These are phyloP conservation scores for Cacoxenus indagator DNA, from an alignment of 2,888 invertebrate genomes.

Conservation along the genomic window DNA sequence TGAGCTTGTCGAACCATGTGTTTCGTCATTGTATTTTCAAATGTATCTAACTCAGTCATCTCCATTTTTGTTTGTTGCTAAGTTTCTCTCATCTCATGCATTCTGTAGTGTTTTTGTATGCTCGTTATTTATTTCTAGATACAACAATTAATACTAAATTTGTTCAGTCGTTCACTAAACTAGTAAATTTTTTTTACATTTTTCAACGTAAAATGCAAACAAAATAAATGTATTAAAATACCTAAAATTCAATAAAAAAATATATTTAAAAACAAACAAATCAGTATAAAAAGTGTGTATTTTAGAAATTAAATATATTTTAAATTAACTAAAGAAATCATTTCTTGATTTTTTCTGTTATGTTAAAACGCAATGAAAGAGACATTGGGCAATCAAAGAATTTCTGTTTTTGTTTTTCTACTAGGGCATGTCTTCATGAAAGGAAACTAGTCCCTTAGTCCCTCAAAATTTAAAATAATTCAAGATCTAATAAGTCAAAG, in stretches of 20 bases:
- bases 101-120: neutral
- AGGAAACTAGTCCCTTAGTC: no score
- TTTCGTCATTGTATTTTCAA: neutral
- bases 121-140: conserved; percentile 16
- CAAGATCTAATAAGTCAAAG: no score
- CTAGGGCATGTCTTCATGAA: no score
- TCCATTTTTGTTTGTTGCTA: neutral
- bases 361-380: no score
- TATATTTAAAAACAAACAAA: neutral
- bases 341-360: neutral
- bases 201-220: conserved; percentile 12
- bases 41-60: conserved; percentile 5
- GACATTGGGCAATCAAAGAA: no score
- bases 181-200: conserved; percentile 13
- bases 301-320: neutral
- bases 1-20: no score
- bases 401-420: no score
- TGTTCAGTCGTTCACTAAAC: conserved; percentile 5
- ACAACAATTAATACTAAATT: neutral
- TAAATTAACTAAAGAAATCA: neutral
- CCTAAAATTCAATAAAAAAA: conserved; percentile 4
- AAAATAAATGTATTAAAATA: no score
- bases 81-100: neutral
- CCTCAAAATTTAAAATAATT: no score
- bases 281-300: neutral